Percentiles rank a stretch among this genome's conserved stretches.
These are phyloP conservation scores for Pimpla rufipes DNA, from an alignment of 2,888 invertebrate species.

Conservation along the genomic window DNA sequence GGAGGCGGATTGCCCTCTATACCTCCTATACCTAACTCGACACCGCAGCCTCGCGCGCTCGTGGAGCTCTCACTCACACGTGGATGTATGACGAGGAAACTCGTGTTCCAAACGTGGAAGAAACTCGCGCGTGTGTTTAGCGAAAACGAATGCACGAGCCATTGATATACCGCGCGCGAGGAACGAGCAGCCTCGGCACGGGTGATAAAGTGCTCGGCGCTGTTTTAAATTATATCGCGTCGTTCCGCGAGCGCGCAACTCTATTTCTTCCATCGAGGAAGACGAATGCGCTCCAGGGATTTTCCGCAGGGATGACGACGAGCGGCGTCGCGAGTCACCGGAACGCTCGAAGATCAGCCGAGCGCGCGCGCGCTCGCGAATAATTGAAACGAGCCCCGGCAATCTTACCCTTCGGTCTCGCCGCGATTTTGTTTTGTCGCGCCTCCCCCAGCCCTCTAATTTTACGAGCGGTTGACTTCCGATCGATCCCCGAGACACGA, in stretches of 20 bases:
- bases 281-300: conserved; percentile 59
- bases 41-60: conserved; percentile 50
- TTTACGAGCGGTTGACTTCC: conserved; percentile 85
- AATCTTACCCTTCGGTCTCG: conserved; percentile 42
- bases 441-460: conserved; percentile 79
- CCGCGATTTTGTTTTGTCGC: conserved; percentile 76
- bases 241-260: conserved; percentile 4
- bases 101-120: conserved; percentile 13
- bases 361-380: conserved; percentile 50
- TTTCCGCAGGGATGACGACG: conserved; percentile 33
- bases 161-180: not conserved
- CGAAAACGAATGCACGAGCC: conserved; percentile 21
- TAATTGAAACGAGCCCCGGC: conserved; percentile 71
- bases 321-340: too few species aligned
- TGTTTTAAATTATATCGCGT: conserved; percentile 56
- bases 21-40: conserved; percentile 67
- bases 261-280: conserved; percentile 57
- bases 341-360: conserved; percentile 67
- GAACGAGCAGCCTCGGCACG: conserved; percentile 18
- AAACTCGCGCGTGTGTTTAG: conserved; percentile 6
- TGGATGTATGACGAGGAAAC: conserved; percentile 1
- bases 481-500: conserved; percentile 78
- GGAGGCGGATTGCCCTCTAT: conserved; percentile 49
- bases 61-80: not conserved
- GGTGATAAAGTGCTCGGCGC: conserved; percentile 50